Evolutionary conservation across 2,797 vertebrate genomes (phyloP), one percentile per base, ranked within the genome.

Genomic region (Urophycis tenuis): DNA sequence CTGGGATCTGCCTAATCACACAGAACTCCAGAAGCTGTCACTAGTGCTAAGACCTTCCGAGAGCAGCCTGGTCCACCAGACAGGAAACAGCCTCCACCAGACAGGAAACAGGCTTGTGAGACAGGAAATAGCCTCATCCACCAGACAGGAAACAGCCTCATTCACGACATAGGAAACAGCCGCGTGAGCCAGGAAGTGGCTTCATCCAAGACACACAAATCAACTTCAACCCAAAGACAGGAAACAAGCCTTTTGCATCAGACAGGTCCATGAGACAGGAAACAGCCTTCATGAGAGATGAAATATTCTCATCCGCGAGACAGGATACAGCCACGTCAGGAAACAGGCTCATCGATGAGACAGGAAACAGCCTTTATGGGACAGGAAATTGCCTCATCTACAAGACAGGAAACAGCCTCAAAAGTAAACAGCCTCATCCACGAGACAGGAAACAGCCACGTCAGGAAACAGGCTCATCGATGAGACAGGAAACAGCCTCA

Each of bases 1-100:
- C 35, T 41, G 81, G 81, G 87, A 82, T 73, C 72, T 67, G 29
- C 79, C 77, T 85, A 49, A 87, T 87, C 82, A 84, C 85, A 82
- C 74, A 7, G 39, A 25, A 74, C 81, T 81, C 71, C 81, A 81
- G 85, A 84, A 86, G 85, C 85, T 84, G 86, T 87, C 87, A 85
- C 77, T 83, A 84, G 80, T 75, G 80, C 81, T 88, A 82, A 82
- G 76, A 36, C 69, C 64, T 22, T 81, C 72, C 75, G 25, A 29
- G 11, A 67, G 10, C 60, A 29, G 60, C 25, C 60, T 29, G 60
- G 25, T 29, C 60, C 60, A 29, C 25, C 9, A 67, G 25, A 67
- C 60, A 67, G n/a, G 60, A 67, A 67, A 77, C 73, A 74, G 1
- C 25, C 76, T 69, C 31, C 17, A 67, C 60, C 35, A 30, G 60